phyloP scores from a whole-genome alignment of 2,888 invertebrate genomes.

The Polia nebulosa region DNA sequence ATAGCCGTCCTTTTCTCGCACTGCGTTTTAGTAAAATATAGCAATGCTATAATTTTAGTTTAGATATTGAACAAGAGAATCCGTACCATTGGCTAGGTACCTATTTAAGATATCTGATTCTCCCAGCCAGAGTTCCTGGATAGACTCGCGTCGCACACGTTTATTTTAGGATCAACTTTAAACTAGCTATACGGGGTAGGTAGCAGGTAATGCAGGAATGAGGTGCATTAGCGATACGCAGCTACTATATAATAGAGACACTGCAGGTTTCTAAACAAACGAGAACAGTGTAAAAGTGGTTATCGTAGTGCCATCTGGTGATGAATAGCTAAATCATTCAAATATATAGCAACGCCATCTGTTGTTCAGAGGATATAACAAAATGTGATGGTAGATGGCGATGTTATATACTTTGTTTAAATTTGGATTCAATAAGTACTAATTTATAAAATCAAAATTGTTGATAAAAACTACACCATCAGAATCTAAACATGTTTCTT shows the following conservation, averaged over 20 bases:
- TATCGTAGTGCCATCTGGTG: constrained; percentile 38
- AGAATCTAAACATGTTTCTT: neutral
- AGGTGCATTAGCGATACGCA: too few species aligned
- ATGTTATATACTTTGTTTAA: neutral
- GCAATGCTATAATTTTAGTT: too few species aligned
- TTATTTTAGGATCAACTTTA: neutral
- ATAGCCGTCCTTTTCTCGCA: too few species aligned
- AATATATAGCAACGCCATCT: constrained; percentile 33
- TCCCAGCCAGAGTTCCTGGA: too few species aligned
- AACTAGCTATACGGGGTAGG: neutral
- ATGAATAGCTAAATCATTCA: constrained; percentile 11
- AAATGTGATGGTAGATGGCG: constrained; percentile 45
- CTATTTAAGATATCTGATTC: too few species aligned
- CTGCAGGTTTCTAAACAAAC: neutral
- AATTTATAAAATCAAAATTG: neutral
- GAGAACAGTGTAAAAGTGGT: neutral
- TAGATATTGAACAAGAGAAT: too few species aligned
- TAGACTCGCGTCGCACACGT: neutral
- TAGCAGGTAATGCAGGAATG: neutral
- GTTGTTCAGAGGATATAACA: constrained; percentile 18
- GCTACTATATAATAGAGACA: too few species aligned
- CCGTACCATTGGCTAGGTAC: too few species aligned
- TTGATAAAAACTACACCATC: neutral
- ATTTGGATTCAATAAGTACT: neutral
- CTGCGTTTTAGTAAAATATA: too few species aligned